phyloP scores from a whole-genome alignment of 37 sponge, comb jelly and placozoan genomes.

The Hexactinellida sp. region DNA sequence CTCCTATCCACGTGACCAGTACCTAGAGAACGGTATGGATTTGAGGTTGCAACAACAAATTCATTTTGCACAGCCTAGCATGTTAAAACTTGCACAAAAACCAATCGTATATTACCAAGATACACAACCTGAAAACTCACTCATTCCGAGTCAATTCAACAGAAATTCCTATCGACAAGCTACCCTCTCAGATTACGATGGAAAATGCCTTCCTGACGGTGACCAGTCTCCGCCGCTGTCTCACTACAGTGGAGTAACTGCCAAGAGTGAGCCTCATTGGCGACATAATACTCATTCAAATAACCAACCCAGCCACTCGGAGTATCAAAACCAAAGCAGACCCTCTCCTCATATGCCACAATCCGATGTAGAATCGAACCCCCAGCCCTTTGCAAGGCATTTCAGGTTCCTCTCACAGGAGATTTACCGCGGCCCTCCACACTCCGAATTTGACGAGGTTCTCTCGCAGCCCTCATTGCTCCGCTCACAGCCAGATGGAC shows the following conservation, averaged over 20 bases:
- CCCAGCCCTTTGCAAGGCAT: neutral
- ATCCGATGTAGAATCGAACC: neutral
- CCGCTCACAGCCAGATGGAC: neutral
- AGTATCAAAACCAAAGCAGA: neutral
- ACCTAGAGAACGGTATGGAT: neutral
- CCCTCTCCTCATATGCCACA: neutral
- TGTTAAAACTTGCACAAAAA: neutral
- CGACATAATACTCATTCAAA: neutral
- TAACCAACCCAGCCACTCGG: neutral
- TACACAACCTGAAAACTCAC: neutral
- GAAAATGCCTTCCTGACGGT: neutral
- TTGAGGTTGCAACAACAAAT: neutral
- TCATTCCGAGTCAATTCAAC: neutral
- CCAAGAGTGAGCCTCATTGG: neutral
- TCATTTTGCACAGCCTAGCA: neutral
- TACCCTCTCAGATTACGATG: neutral
- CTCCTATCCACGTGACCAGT: neutral
- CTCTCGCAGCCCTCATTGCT: neutral
- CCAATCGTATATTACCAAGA: conserved; percentile 13
- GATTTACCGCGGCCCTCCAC: neutral
- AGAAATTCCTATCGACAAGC: conserved; percentile 4
- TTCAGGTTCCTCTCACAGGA: neutral
- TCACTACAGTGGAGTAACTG: neutral
- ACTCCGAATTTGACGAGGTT: neutral
- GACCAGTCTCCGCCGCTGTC: neutral